phyloP scores from a whole-genome alignment of 2,797 vertebrate species.

The Paguma larvata region DNA sequence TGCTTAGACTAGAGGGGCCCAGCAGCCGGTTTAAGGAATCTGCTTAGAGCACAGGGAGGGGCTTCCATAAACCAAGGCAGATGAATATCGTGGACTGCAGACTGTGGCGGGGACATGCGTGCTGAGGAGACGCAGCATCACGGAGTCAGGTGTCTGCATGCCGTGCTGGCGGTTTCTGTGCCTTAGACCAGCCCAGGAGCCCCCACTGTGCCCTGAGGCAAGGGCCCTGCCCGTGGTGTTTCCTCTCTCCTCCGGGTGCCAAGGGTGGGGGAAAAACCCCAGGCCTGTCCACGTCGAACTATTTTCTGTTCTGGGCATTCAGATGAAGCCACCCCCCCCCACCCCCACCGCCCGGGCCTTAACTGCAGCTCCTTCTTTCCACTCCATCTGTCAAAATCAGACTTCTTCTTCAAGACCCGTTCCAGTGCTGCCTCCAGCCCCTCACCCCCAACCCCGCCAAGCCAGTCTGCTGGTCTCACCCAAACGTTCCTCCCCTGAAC shows the following conservation, averaged over 20 bases:
- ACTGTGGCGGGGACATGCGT: fast-evolving
- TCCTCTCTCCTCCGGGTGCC: neutral
- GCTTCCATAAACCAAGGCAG: neutral
- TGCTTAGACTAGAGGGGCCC: constrained; percentile 35
- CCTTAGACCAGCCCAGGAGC: neutral
- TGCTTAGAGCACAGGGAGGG: neutral
- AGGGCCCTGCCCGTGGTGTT: fast-evolving
- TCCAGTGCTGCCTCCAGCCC: neutral
- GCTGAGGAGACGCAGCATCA: neutral
- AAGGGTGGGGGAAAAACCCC: neutral
- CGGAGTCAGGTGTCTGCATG: neutral
- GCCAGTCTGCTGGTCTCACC: neutral
- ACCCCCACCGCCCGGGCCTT: too few relatives aligned
- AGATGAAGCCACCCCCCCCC: neutral
- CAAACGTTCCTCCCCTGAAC: neutral
- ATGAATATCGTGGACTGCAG: neutral
- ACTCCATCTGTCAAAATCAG: neutral
- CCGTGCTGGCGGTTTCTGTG: neutral
- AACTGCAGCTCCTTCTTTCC: neutral
- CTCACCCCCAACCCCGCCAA: neutral
- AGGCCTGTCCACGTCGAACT: neutral
- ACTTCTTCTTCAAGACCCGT: neutral
- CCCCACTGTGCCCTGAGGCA: neutral
- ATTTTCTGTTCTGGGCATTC: neutral
- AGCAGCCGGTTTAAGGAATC: neutral